Conservation (phyloP, 2,113 vertebrate species). For the Oncorhynchus tshawytscha region DNA sequence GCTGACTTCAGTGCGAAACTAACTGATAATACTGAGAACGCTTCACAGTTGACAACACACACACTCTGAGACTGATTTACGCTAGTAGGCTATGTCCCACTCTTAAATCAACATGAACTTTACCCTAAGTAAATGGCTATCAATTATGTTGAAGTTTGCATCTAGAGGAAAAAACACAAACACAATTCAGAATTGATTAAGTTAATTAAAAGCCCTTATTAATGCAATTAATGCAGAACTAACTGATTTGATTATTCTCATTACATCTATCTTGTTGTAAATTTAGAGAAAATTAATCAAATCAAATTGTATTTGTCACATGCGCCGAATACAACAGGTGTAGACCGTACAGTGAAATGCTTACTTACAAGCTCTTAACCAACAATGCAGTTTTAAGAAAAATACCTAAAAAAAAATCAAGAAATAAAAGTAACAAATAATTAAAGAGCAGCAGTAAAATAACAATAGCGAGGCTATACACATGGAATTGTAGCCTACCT, state of each 20-base stretch:
- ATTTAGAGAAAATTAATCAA: background rate
- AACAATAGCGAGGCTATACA: no score
- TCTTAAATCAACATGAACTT: conserved; percentile 6
- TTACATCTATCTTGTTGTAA: background rate
- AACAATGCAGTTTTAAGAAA: no score
- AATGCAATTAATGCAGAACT: background rate
- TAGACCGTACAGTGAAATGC: no score
- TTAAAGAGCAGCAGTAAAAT: no score
- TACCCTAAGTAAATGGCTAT: background rate
- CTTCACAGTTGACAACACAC: conserved; percentile 6
- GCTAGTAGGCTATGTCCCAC: conserved; percentile 10
- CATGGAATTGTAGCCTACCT: background rate
- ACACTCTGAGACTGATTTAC: conserved; percentile 45
- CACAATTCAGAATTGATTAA: background rate
- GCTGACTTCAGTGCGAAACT: conserved; percentile 6
- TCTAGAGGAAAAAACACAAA: background rate
- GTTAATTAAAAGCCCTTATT: background rate
- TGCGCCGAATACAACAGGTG: no score
- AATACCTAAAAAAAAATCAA: no score
- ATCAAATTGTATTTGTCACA: no score
- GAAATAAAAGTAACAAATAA: no score
- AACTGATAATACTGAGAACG: background rate
- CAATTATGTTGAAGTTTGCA: background rate
- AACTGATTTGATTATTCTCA: background rate
- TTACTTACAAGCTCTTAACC: no score